Base-by-base conservation (phyloP, 1,140 invertebrate species). In the Oncopeltus fasciatus region DNA sequence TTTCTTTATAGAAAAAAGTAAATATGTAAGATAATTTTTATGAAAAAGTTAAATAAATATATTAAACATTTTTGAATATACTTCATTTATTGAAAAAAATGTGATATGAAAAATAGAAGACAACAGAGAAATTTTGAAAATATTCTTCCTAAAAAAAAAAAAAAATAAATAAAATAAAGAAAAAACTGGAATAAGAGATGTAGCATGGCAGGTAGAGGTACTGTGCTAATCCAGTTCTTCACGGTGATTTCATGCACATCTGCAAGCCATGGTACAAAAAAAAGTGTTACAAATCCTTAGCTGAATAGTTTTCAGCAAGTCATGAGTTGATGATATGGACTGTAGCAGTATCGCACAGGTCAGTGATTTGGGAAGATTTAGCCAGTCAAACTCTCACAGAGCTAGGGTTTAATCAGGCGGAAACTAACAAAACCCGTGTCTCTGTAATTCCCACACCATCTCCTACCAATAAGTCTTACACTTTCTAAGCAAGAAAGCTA, bases 331-430 rank as follows among this genome's bases (percentile, higher is more conserved):
- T 31, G 56, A 58, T 58, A 58, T 58, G 56, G 56, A 58, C 24
- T 51, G 28, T 18, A 47, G 31, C 31, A 44, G 57, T 63, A 56
- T 33, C n/a, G 60, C 51, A 51, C 63, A 64, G 59, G 60, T 53
- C 43, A 47, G n/a, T 64, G 63, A 56, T 64, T 60, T 60, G 63
- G 59, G 60, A 64, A 60, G 59, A 57, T 60, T 64, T 64, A 38
- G 47, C 59, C 11, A 31, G 27, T 20, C n/a, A 56, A 60, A 38
- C 51, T 60, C 63, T 60, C 63, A 64, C 31, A 27, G 43, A n/a
- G 3, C 20, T n/a, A 20, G 14, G 24, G 49, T 26, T 38, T 27
- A 53, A 53, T 53, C 49, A 53, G 24, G 49, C 49, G 49, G 21
- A 24, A 53, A 53, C 18, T 24, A 27, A 53, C 49, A 53, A 27